These are phyloP conservation scores for Paramuricea clavata DNA, from an alignment of 92 coral and sea anemone genomes.

Conservation along the genomic window DNA sequence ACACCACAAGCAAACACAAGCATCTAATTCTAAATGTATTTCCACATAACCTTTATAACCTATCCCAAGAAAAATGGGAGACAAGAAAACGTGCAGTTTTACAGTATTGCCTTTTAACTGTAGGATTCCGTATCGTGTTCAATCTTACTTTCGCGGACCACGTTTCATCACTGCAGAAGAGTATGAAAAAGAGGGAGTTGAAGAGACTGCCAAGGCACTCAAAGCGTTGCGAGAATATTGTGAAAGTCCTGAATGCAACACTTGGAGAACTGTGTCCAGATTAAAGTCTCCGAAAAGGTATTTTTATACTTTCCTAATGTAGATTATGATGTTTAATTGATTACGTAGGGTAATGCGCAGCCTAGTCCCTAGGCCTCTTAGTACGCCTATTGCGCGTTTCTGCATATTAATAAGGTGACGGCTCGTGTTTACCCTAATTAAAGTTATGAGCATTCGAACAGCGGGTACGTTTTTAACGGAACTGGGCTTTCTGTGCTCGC, in stretches of 20 bases:
- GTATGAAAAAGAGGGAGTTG: constrained; percentile 69
- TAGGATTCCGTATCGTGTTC: constrained; percentile 85
- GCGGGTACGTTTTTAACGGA: too few relatives aligned
- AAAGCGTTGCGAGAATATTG: constrained; percentile 88
- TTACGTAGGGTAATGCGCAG: too few relatives aligned
- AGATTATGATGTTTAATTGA: not conserved
- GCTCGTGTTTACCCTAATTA: too few relatives aligned
- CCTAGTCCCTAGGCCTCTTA: too few relatives aligned
- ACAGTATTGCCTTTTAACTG: too few relatives aligned
- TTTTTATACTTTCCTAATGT: not conserved
- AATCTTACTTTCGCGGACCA: constrained; percentile 80
- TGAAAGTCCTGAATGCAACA: constrained; percentile 92
- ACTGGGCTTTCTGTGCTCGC: too few relatives aligned
- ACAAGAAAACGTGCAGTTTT: not conserved
- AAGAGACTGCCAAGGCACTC: constrained; percentile 84
- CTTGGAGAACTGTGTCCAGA: constrained; percentile 89
- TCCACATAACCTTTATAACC: too few relatives aligned
- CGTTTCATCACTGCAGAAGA: constrained; percentile 79
- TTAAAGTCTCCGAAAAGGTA: constrained; percentile 84
- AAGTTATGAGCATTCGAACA: too few relatives aligned
- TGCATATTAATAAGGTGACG: too few relatives aligned
- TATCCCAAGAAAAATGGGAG: not conserved
- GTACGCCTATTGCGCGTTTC: too few relatives aligned
- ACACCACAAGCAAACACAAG: too few relatives aligned
- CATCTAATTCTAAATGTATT: too few relatives aligned